These are phyloP conservation scores for Daktulosphaira vitifoliae DNA, from an alignment of 1,140 invertebrate genomes.

Conservation along the genomic window DNA sequence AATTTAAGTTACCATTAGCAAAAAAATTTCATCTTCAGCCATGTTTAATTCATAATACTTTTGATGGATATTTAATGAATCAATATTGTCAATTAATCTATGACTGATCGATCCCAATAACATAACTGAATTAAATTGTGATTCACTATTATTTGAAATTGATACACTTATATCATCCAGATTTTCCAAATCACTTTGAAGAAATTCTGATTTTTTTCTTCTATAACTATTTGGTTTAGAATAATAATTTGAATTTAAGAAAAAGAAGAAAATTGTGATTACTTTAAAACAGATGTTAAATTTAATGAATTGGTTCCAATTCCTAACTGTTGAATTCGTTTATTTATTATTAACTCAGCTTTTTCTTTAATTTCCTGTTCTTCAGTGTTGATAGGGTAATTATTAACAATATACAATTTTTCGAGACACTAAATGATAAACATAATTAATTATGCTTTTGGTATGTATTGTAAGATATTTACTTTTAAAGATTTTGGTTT, in stretches of 20 bases:
- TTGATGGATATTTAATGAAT: conserved; percentile 15
- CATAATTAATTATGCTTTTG: too few relatives aligned
- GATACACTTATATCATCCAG: neutral
- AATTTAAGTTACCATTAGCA: conserved; percentile 18
- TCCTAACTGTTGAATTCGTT: too few relatives aligned
- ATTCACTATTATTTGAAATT: too few relatives aligned
- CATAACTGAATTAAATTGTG: neutral
- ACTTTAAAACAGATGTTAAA: too few relatives aligned
- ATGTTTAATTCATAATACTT: conserved; percentile 18
- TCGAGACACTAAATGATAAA: neutral
- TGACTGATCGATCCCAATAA: conserved; percentile 16
- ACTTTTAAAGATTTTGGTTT: conserved; percentile 35
- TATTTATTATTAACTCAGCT: conserved; percentile 13
- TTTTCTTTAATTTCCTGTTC: neutral
- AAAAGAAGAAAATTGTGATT: too few relatives aligned
- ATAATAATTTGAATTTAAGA: too few relatives aligned
- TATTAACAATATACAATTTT: conserved; percentile 6
- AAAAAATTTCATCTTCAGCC: conserved; percentile 19
- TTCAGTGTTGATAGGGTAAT: conserved; percentile 3
- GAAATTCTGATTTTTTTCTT: too few relatives aligned
- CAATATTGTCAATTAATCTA: neutral
- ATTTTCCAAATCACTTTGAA: neutral
- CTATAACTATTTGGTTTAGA: too few relatives aligned
- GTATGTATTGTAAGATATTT: neutral
- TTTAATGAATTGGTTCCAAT: too few relatives aligned